Evolutionary conservation across 2,797 vertebrate species (phyloP).

Genomic region (Hoplostethus mediterraneus): DNA sequence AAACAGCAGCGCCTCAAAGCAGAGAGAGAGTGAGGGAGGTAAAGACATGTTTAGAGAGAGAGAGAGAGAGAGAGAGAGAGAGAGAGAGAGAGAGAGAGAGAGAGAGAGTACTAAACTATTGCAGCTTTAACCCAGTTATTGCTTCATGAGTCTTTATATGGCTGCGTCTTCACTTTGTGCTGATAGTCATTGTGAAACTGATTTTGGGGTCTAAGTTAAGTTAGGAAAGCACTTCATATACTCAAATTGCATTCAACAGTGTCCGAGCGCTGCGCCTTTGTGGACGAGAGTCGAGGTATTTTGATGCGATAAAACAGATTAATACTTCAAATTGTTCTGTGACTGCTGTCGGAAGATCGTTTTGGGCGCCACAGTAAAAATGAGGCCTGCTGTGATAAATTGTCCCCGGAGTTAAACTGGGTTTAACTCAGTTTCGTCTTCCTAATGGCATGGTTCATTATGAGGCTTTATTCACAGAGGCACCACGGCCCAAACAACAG

Average conservation of each 20-base stretch:
- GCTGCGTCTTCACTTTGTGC: slow-evolving; percentile 31
- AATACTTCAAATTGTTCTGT: slow-evolving; percentile 64
- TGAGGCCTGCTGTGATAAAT: slow-evolving; percentile 38
- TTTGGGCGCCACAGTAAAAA: slow-evolving; percentile 48
- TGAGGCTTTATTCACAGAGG: slow-evolving; percentile 75
- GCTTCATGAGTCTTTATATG: slow-evolving; percentile 55
- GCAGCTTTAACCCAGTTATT: slow-evolving; percentile 58
- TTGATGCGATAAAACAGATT: slow-evolving; percentile 73
- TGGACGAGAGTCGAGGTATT: slow-evolving; percentile 55
- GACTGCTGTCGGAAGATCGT: slow-evolving; percentile 58
- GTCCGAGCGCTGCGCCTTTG: slow-evolving; percentile 43
- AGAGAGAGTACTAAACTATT: not conserved
- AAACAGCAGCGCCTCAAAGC: not conserved
- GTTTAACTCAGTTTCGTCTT: slow-evolving; percentile 78
- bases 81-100: not conserved
- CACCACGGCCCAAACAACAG: slow-evolving; percentile 73
- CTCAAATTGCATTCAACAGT: slow-evolving; percentile 56
- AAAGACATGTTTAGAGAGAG: slow-evolving; percentile 25
- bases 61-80: not conserved
- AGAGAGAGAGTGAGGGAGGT: not conserved
- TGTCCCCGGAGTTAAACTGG: slow-evolving; percentile 60
- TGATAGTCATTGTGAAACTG: slow-evolving; percentile 37
- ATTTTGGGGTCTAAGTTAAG: slow-evolving; percentile 34
- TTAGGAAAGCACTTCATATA: slow-evolving; percentile 45
- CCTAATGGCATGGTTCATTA: slow-evolving; percentile 83